Evolutionary conservation across 2,797 vertebrate genomes (phyloP).

Genomic region (Pachyuromys duprasi): DNA sequence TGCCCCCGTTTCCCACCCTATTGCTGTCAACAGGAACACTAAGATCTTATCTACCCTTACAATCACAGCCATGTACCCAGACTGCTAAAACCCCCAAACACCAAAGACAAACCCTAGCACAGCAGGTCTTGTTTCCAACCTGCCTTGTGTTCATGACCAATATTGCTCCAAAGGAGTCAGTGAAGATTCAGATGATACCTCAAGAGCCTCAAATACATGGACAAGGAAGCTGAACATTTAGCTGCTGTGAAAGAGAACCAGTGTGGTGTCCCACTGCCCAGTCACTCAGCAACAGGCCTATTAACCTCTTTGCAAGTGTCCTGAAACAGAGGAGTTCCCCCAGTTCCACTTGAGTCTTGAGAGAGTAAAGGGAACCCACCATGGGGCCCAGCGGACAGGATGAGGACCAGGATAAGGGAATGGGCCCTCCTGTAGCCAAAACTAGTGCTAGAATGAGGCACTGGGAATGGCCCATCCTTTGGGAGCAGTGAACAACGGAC

Average conservation of each 20-base stretch:
- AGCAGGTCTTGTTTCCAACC: neutral
- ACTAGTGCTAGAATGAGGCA: neutral
- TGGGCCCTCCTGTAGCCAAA: neutral
- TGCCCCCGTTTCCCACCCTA: neutral
- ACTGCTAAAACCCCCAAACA: neutral
- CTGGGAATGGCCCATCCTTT: neutral
- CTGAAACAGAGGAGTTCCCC: no score
- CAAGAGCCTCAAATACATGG: fast-evolving
- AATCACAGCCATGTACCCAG: neutral
- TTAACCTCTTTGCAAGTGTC: neutral
- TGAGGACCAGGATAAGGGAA: neutral
- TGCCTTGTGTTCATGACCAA: neutral
- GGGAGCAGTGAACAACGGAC: fast-evolving
- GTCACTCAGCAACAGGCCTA: neutral
- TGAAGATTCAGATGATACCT: neutral
- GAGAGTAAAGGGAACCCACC: neutral
- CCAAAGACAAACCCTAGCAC: neutral
- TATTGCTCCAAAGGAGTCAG: neutral
- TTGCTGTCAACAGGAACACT: neutral
- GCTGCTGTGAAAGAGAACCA: fast-evolving
- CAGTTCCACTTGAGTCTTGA: neutral
- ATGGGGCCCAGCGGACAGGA: neutral
- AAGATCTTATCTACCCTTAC: neutral
- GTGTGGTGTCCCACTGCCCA: neutral
- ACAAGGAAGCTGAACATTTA: neutral